These are phyloP conservation scores for Threskiornis aethiopicus DNA, from an alignment of 2,797 vertebrate species.

Conservation along the genomic window DNA sequence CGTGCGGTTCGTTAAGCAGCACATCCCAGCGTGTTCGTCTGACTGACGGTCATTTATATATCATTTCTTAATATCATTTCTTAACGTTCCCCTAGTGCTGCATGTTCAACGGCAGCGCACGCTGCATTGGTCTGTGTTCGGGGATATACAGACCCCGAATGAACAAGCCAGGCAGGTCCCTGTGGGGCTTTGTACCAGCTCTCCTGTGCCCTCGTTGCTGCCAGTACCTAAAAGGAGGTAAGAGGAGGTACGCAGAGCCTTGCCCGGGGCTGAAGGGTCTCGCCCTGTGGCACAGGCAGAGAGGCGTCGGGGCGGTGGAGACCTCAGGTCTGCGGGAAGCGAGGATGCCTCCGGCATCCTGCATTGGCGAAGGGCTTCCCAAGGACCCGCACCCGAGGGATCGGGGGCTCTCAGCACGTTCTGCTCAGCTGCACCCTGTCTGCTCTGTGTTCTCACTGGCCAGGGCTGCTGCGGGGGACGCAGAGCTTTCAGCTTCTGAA, in stretches of 20 bases:
- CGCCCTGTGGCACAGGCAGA: not conserved
- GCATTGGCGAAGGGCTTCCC: not conserved
- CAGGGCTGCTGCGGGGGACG: not conserved
- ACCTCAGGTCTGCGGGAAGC: fast-evolving
- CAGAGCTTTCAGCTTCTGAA: not conserved
- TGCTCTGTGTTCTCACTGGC: not conserved
- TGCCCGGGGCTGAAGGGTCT: not conserved
- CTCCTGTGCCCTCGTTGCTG: not conserved
- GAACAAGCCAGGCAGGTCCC: not conserved
- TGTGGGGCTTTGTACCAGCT: not conserved
- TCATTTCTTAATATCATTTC: not conserved
- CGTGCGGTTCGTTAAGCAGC: not conserved
- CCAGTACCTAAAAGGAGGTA: not conserved
- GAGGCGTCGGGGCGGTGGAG: not conserved
- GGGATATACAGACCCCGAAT: fast-evolving
- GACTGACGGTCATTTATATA: not conserved
- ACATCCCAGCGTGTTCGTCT: not conserved
- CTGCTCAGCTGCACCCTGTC: not conserved
- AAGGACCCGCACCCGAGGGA: not conserved
- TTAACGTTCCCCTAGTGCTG: not conserved
- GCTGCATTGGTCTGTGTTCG: not conserved
- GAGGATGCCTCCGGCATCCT: not conserved
- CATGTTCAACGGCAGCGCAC: fast-evolving
- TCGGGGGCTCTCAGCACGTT: fast-evolving
- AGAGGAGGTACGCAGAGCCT: not conserved